Percentiles rank a stretch among this genome's conserved stretches.
These are phyloP conservation scores for Eurystomus gularis DNA, from an alignment of 2,113 vertebrate genomes.

Conservation along the genomic window DNA sequence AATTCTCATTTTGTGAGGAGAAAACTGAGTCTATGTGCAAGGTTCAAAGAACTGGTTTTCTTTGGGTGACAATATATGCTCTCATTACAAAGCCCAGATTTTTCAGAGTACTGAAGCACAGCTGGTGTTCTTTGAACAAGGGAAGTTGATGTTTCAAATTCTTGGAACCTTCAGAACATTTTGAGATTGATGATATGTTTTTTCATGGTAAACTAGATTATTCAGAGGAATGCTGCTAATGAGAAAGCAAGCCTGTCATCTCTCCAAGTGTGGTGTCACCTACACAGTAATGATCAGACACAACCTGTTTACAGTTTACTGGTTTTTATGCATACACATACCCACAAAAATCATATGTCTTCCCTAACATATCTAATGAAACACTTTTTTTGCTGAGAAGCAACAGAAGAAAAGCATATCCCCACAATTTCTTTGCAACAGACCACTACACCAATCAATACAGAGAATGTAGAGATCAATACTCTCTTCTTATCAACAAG, in stretches of 20 bases:
- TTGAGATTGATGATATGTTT: not conserved
- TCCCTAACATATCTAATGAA: not conserved
- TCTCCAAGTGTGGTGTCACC: not conserved
- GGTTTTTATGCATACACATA: not conserved
- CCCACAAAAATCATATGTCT: not conserved
- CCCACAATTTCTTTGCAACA: not conserved
- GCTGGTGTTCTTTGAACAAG: constrained; percentile 33
- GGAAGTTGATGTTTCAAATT: constrained; percentile 28
- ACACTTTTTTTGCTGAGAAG: not conserved
- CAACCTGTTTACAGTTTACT: not conserved
- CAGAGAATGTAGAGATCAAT: not conserved
- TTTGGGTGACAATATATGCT: not conserved
- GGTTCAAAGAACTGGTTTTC: constrained; percentile 38
- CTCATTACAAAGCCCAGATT: constrained; percentile 6
- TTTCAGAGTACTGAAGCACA: constrained; percentile 24
- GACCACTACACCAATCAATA: no score
- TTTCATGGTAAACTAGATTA: constrained; percentile 25
- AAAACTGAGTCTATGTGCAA: not conserved
- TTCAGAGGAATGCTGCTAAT: not conserved
- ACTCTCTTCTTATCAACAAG: not conserved
- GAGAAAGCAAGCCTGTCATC: not conserved
- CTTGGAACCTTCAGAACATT: constrained; percentile 31
- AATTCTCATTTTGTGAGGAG: not conserved
- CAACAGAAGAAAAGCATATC: not conserved
- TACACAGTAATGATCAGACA: not conserved